A percentile compares a stretch with the other conserved stretches of the same genome.
These are phyloP conservation scores for Melipona bicolor DNA, from an alignment of 2,888 invertebrate genomes.

Conservation along the genomic window DNA sequence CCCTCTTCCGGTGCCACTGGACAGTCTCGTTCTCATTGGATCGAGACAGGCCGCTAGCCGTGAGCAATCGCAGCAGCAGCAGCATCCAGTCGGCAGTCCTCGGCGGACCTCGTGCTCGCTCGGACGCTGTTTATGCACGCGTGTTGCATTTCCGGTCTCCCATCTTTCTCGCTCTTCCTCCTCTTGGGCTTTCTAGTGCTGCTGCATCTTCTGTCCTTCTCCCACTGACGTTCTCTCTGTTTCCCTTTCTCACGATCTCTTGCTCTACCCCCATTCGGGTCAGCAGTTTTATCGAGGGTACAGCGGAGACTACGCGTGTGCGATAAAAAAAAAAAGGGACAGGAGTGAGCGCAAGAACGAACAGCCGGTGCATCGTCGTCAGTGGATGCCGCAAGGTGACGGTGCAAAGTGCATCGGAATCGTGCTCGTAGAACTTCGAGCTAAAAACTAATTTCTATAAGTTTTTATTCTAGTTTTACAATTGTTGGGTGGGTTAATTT, in stretches of 20 bases:
- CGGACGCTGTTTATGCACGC: slow-evolving; percentile 65
- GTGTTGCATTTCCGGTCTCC: slow-evolving; percentile 60
- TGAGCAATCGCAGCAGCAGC: slow-evolving; percentile 54
- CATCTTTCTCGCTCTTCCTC: slow-evolving; percentile 28
- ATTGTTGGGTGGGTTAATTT: neutral
- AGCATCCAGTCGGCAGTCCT: slow-evolving; percentile 71
- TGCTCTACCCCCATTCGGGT: slow-evolving; percentile 44
- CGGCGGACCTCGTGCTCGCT: slow-evolving; percentile 74
- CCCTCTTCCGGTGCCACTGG: slow-evolving; percentile 69
- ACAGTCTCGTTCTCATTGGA: slow-evolving; percentile 59
- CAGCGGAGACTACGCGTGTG: slow-evolving; percentile 40
- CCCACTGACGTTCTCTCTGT: slow-evolving; percentile 7
- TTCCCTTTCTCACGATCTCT: slow-evolving; percentile 39
- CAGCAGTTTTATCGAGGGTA: slow-evolving; percentile 53
- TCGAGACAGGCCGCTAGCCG: slow-evolving; percentile 14
- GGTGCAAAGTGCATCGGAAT: slow-evolving; percentile 58
- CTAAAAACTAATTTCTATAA: neutral
- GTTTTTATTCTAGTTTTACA: neutral
- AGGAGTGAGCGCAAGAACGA: slow-evolving; percentile 30
- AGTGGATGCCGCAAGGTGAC: slow-evolving; percentile 56
- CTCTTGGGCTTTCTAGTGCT: neutral
- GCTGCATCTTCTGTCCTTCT: slow-evolving; percentile 14
- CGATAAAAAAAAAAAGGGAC: slow-evolving; percentile 19
- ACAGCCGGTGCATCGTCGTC: slow-evolving; percentile 56
- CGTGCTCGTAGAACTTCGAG: slow-evolving; percentile 13